Base-by-base conservation (phyloP, 2,797 vertebrate species). In the Xenops minutus region DNA sequence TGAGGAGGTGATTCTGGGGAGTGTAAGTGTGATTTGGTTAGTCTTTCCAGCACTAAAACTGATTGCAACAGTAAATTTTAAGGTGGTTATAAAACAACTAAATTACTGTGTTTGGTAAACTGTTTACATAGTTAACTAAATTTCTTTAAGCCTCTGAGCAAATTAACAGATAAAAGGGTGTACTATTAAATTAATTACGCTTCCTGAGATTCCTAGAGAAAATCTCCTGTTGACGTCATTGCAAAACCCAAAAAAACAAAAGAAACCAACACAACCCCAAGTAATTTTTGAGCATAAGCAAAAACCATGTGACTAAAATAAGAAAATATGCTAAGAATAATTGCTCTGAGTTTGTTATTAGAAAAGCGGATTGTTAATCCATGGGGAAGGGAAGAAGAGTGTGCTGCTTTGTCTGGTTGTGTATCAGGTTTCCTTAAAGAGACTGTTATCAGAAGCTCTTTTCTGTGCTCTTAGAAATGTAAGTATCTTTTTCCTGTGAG, bases 401-500 rank as follows among this genome's bases (percentile, higher is more conserved):
- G 9, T 74, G 29, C 16, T 89, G 52, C 29, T 85, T 95, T 89
- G 66, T 91, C n/a, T 75, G 12, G 81, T 44, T 74, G 12, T 71
- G 12, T 77, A 49, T 95, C n/a, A 43, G 13, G 43, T 93, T 62
- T 92, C 78, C 46, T 85, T 91, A 46, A 80, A 77, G 77, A 83
- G 72, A 66, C 58, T 67, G 20, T 62, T 88, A 62, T 9, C 75
- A 91, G 80, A 94, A 88, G 48, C 51, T 68, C 44, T 87, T 68
- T 89, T 67, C 72, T 61, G 11, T 88, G 29, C 48, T 88, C 48
- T 43, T 59, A 62, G 37, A 91, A 91, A 66, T 85, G 3, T 39
- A 63, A 66, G 63, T 92, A 39, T 94, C 73, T 81, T 80, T 85
- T 91, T 69, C 64, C 66, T 88, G 32, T 69, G 69, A 96, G 62